Evolutionary conservation across 2,888 invertebrate genomes (phyloP).

Genomic region (Trissonchulus latispiculum): DNA sequence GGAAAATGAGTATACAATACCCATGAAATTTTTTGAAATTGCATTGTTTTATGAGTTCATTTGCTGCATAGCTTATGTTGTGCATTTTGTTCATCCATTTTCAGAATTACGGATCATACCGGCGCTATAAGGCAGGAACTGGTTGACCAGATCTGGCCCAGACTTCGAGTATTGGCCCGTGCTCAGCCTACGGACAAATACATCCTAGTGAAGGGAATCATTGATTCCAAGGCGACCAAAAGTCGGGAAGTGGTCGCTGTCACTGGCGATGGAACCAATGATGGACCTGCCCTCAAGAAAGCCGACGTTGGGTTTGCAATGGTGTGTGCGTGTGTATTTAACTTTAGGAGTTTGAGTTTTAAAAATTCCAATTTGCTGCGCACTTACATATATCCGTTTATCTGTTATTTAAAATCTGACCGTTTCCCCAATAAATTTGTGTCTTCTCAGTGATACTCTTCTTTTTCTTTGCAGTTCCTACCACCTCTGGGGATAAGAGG

Average conservation of each 20-base stretch:
- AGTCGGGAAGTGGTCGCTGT: constrained; percentile 95
- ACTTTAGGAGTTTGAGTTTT: constrained; percentile 24
- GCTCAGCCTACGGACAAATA: constrained; percentile 98
- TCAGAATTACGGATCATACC: constrained; percentile 49
- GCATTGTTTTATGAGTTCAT: too few relatives aligned
- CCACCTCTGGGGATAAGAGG: too few relatives aligned
- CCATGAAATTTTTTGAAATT: too few relatives aligned
- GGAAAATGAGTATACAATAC: too few relatives aligned
- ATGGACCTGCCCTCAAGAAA: constrained; percentile 92
- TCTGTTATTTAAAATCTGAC: too few relatives aligned
- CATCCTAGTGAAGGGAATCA: constrained; percentile 93
- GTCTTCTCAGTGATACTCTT: too few relatives aligned
- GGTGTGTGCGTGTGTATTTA: constrained; percentile 51
- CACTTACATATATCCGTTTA: too few relatives aligned
- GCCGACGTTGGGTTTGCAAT: constrained; percentile 98
- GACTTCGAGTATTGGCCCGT: constrained; percentile 81
- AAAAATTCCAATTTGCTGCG: too few relatives aligned
- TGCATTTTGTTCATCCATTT: constrained; percentile 20
- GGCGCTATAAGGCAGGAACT: constrained; percentile 68
- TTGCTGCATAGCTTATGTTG: too few relatives aligned
- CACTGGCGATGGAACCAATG: constrained; percentile 95
- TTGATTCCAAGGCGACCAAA: constrained; percentile 77
- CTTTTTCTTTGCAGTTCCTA: too few relatives aligned
- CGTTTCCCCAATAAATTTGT: too few relatives aligned
- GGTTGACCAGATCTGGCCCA: constrained; percentile 93